Evolutionary conservation across 2,797 vertebrate species (phyloP).

Genomic region (Corythornis leucogaster): DNA sequence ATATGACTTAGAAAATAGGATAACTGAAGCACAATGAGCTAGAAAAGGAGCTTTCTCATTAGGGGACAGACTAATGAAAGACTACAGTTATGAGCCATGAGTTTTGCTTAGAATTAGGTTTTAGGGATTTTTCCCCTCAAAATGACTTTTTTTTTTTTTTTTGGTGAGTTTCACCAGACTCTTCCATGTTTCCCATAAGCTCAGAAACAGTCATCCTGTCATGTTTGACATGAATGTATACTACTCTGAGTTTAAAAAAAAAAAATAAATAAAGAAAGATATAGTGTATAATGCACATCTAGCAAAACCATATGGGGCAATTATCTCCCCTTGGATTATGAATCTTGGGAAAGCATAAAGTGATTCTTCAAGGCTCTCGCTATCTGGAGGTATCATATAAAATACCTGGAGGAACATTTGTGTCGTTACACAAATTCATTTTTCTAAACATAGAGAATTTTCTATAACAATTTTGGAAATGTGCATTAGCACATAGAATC

Average conservation of each 20-base stretch:
- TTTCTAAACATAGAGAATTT: conserved; percentile 64
- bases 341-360: conserved; percentile 31
- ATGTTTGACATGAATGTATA: background rate
- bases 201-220: background rate
- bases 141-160: background rate
- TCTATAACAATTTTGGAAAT: conserved; percentile 72
- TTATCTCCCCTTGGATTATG: conserved; percentile 38
- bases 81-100: background rate
- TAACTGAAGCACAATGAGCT: conserved; percentile 73
- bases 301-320: conserved; percentile 26
- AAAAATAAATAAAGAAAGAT: background rate
- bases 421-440: conserved; percentile 45
- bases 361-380: conserved; percentile 10
- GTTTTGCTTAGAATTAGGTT: background rate
- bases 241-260: background rate
- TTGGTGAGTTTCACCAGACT: background rate
- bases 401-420: conserved; percentile 53
- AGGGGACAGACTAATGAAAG: conserved; percentile 44
- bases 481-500: conserved; percentile 72
- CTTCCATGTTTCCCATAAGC: background rate
- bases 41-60: conserved; percentile 72
- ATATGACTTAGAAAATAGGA: conserved; percentile 70
- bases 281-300: background rate
- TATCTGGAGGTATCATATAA: conserved; percentile 37
- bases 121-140: background rate